A percentile compares a stretch with the other conserved stretches of the same genome.
Evolutionary conservation across 2,888 invertebrate species (phyloP).

Genomic region (Belgica antarctica): DNA sequence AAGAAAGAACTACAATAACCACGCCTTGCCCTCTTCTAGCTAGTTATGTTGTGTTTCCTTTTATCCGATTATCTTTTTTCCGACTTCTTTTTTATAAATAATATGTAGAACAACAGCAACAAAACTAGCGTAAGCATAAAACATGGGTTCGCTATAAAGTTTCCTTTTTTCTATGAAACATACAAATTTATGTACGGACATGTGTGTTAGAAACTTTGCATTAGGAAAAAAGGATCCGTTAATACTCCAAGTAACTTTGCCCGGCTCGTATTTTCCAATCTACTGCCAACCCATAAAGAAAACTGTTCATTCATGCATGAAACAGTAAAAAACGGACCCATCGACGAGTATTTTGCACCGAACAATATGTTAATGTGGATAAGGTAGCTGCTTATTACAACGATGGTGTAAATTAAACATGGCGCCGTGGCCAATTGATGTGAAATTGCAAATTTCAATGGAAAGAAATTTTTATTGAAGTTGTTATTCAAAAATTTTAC

Average conservation of each 20-base stretch:
- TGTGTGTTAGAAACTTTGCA: constrained; percentile 18
- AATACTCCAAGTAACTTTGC: background rate
- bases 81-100: constrained; percentile 22
- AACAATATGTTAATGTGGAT: constrained; percentile 13
- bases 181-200: constrained; percentile 41
- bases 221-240: constrained; percentile 6
- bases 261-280: background rate
- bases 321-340: background rate
- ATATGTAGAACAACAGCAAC: constrained; percentile 43
- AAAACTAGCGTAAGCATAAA: constrained; percentile 23
- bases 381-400: background rate
- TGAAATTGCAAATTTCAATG: background rate
- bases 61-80: constrained; percentile 35
- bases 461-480: too few relatives aligned
- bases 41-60: constrained; percentile 29
- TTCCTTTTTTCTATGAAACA: constrained; percentile 20
- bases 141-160: constrained; percentile 35
- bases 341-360: background rate
- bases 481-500: too few relatives aligned
- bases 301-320: constrained; percentile 17
- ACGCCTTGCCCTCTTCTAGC: constrained; percentile 40
- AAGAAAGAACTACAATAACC: constrained; percentile 28
- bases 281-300: background rate
- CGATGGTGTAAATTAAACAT: background rate
- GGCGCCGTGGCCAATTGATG: background rate